Evolutionary conservation across 2,113 vertebrate genomes (phyloP).

Genomic region (Melospiza melodia): DNA sequence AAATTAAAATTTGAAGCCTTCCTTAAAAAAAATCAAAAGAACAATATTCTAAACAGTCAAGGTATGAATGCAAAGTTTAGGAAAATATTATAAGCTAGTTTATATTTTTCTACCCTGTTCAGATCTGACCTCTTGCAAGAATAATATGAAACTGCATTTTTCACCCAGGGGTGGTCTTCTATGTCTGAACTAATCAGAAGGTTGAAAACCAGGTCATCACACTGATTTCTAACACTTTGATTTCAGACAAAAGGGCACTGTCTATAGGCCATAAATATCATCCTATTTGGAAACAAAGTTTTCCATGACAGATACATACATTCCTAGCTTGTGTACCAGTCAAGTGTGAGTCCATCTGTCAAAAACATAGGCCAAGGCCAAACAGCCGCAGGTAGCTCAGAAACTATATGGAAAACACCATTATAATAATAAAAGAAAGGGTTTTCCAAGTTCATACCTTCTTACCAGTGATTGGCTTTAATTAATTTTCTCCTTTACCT

Average conservation of each 20-base stretch:
- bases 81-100: neutral
- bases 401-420: neutral
- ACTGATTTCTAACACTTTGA: rapidly evolving
- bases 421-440: neutral
- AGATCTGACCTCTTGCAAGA: neutral
- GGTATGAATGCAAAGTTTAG: neutral
- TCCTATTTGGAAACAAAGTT: neutral
- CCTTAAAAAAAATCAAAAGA: neutral
- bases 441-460: neutral
- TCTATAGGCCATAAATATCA: neutral
- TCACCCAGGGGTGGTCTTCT: neutral
- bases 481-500: neutral
- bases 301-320: neutral
- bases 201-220: neutral
- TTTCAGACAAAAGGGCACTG: neutral
- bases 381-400: neutral
- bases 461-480: neutral
- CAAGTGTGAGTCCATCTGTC: neutral
- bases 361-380: neutral
- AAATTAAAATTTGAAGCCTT: neutral
- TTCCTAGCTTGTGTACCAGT: neutral
- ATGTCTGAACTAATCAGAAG: neutral
- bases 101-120: neutral
- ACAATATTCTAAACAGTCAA: neutral
- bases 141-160: neutral